These are phyloP conservation scores for Boleophthalmus pectinirostris DNA, from an alignment of 2,113 vertebrate genomes.

Conservation along the genomic window DNA sequence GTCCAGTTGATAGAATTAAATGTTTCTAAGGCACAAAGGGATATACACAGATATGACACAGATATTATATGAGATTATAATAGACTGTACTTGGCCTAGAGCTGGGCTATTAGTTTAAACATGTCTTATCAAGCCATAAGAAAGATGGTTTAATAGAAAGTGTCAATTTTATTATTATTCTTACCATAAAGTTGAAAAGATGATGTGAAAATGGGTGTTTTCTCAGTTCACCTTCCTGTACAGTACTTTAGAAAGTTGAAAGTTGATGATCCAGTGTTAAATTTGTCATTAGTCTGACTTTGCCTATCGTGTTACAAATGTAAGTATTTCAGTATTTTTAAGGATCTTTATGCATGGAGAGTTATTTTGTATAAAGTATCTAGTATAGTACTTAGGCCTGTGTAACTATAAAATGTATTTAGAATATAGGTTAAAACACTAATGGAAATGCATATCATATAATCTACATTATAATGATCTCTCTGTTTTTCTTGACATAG, in stretches of 20 bases:
- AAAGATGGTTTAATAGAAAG: neutral
- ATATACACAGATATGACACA: no score
- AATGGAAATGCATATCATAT: neutral
- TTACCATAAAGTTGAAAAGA: neutral
- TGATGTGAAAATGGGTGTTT: slow-evolving; percentile 17
- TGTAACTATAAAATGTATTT: neutral
- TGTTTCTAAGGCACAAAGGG: no score
- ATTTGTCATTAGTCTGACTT: neutral
- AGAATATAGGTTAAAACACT: no score
- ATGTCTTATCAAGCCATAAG: neutral
- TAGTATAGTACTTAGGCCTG: neutral
- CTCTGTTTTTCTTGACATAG: neutral
- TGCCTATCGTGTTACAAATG: neutral
- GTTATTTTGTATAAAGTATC: neutral
- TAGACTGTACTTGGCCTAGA: no score
- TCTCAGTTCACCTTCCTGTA: slow-evolving; percentile 41
- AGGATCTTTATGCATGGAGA: neutral
- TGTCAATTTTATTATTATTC: neutral
- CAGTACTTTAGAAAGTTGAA: neutral
- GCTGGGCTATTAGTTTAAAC: neutral
- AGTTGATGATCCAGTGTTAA: neutral
- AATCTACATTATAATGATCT: neutral
- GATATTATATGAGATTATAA: no score
- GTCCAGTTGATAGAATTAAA: no score
- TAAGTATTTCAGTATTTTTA: neutral